A percentile compares a stretch with the other conserved stretches of the same genome.
Evolutionary conservation across 2,888 invertebrate genomes (phyloP).

Genomic region (Eilema depressum): DNA sequence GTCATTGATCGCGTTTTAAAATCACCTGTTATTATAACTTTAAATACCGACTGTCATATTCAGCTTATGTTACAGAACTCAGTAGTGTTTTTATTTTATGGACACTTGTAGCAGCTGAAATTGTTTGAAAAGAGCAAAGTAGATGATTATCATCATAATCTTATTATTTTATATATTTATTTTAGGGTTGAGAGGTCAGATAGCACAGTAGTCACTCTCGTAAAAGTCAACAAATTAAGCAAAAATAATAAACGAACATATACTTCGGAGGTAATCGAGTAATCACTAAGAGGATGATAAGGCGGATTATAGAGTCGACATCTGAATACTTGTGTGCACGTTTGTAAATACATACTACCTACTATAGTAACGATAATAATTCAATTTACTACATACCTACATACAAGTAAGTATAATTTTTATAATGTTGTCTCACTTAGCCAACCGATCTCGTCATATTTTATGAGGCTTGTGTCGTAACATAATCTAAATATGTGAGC

Average conservation of each 20-base stretch:
- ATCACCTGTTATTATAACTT: slow-evolving; percentile 56
- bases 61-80: slow-evolving; percentile 35
- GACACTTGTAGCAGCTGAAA: too few species aligned
- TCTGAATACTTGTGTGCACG: neutral
- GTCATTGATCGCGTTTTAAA: slow-evolving; percentile 82
- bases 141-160: too few species aligned
- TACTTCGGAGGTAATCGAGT: too few species aligned
- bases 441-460: slow-evolving; percentile 15
- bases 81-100: neutral
- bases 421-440: slow-evolving; percentile 4
- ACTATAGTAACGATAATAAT: neutral
- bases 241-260: too few species aligned
- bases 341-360: neutral
- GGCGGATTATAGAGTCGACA: neutral
- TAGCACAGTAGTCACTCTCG: too few species aligned
- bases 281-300: too few species aligned
- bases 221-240: too few species aligned
- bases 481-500: slow-evolving; percentile 51
- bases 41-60: slow-evolving; percentile 20
- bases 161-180: too few species aligned
- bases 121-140: too few species aligned
- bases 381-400: neutral
- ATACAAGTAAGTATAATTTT: neutral
- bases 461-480: slow-evolving; percentile 38
- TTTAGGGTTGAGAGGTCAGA: too few species aligned